Percentiles rank a stretch among this genome's conserved stretches.
Evolutionary conservation across 2,888 invertebrate species (phyloP).

Genomic region (Odontocerum albicorne): DNA sequence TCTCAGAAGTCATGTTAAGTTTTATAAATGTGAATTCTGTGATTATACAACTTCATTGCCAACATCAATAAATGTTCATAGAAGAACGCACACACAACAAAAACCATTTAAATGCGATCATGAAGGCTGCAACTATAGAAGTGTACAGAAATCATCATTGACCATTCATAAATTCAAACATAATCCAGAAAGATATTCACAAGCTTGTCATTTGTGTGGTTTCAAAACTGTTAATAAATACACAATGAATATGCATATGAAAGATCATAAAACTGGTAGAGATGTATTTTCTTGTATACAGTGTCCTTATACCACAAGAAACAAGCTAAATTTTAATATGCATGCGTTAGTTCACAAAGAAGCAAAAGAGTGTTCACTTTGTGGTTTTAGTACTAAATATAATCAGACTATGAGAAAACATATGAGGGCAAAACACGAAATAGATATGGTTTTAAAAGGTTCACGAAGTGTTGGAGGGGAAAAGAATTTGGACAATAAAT

Average conservation of each 20-base stretch:
- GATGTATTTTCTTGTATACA: not conserved
- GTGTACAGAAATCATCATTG: constrained; percentile 13
- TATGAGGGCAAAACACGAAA: constrained; percentile 2
- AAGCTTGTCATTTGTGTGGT: constrained; percentile 15
- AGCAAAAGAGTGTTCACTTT: not conserved
- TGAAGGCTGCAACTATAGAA: constrained; percentile 14
- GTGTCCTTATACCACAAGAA: constrained; percentile 2
- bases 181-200: constrained; percentile 16
- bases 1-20: constrained; percentile 2
- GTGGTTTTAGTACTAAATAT: constrained; percentile 4
- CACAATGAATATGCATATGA: constrained; percentile 14
- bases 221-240: constrained; percentile 22
- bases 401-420: constrained; percentile 5
- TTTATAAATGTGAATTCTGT: constrained; percentile 19
- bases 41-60: constrained; percentile 18
- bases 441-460: not conserved
- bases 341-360: not conserved
- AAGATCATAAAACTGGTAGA: constrained; percentile 8
- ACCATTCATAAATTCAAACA: constrained; percentile 18
- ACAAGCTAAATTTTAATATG: not conserved
- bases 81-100: constrained; percentile 15
- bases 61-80: constrained; percentile 23
- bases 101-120: constrained; percentile 14
- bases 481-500: too few species aligned
- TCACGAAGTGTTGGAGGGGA: too few species aligned